Evolutionary conservation across 1,140 invertebrate species (phyloP), one percentile per base, ranked within the genome.

Genomic region (Anoplophora glabripennis): DNA sequence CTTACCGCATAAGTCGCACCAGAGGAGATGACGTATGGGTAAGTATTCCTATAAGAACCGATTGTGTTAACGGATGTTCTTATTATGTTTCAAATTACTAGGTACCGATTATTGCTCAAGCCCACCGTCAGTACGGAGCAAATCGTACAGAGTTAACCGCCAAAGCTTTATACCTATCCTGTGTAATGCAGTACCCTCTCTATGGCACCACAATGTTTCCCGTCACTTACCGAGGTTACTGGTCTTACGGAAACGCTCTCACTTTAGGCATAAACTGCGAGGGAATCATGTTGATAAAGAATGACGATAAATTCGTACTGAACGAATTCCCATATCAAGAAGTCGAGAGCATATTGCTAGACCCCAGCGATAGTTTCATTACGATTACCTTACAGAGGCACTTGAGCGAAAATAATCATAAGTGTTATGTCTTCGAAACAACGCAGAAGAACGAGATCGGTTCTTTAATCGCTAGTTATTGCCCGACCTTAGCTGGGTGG

Each of bases 181-280:
- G 94, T 71, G 94, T 98, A 1, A 97, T 96, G 92, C 94, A 98
- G 76, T 98, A 96, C 76, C 93, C 94, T 0, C 80, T 97, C 0
- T 97, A 97, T 72, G 95, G 94, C 1, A 95, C 93, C 47, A 95
- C 94, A 0, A 87, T 96, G 79, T 97, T 93, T 76, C 87, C 87
- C 35, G 94, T 96, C 28, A 90, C 88, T 0, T 96, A 96, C 73
- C 86, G 93, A 61, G 94, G 90, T 14, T 75, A 75, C 54, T 75
- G 74, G 74, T 90, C 90, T 7, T 94, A 95, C 72, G 92, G 73
- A 9, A 76, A 75, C 52, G 66, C 72, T 38, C 59, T 76, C 15
- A 73, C 93, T 10, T 79, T 97, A 10, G 95, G 94, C 12, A 86
- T 98, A n/a, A 94, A 94, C 69, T 86, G 88, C 68, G 92, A 96